These are phyloP conservation scores for Palythoa grandiflora DNA, from an alignment of 92 coral and sea anemone species.

Conservation along the genomic window DNA sequence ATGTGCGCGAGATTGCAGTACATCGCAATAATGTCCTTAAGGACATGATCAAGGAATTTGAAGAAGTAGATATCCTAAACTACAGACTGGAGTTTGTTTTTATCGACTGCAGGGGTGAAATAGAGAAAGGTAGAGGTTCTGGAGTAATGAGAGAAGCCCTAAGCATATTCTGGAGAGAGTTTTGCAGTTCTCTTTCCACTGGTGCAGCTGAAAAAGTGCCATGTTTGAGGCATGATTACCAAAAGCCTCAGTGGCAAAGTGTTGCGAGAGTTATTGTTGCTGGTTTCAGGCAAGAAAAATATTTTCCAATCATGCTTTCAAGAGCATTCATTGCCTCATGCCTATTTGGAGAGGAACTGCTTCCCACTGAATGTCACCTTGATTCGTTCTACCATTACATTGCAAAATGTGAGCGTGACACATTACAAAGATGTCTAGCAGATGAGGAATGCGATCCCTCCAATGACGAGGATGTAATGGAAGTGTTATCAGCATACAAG, in stretches of 20 bases:
- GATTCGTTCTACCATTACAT: slow-evolving; percentile 52
- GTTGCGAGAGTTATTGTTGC: slow-evolving; percentile 51
- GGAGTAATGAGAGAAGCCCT: slow-evolving; percentile 56
- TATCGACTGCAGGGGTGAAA: slow-evolving; percentile 51
- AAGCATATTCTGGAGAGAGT: slow-evolving; percentile 63
- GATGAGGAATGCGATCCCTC: slow-evolving; percentile 56
- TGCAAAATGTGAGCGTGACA: slow-evolving; percentile 54
- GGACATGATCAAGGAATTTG: slow-evolving; percentile 57
- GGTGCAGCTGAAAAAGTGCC: slow-evolving; percentile 65
- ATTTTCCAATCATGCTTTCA: slow-evolving; percentile 54
- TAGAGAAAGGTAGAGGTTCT: slow-evolving; percentile 60
- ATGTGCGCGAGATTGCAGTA: slow-evolving; percentile 39
- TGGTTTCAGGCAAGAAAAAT: slow-evolving; percentile 45
- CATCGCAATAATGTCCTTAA: slow-evolving; percentile 37
- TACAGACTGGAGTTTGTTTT: slow-evolving; percentile 50
- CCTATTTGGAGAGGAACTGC: slow-evolving; percentile 49
- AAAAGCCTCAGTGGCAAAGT: slow-evolving; percentile 60
- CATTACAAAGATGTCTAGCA: slow-evolving; percentile 42
- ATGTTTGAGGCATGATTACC: slow-evolving; percentile 57
- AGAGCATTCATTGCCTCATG: slow-evolving; percentile 54
- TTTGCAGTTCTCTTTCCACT: slow-evolving; percentile 46
- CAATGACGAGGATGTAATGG: slow-evolving; percentile 56
- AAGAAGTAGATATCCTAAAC: slow-evolving; percentile 43
- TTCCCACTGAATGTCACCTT: slow-evolving; percentile 27
- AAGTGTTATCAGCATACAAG: slow-evolving; percentile 51